These are phyloP conservation scores for Bungarus multicinctus DNA, from an alignment of 2,113 vertebrate species.

Conservation along the genomic window DNA sequence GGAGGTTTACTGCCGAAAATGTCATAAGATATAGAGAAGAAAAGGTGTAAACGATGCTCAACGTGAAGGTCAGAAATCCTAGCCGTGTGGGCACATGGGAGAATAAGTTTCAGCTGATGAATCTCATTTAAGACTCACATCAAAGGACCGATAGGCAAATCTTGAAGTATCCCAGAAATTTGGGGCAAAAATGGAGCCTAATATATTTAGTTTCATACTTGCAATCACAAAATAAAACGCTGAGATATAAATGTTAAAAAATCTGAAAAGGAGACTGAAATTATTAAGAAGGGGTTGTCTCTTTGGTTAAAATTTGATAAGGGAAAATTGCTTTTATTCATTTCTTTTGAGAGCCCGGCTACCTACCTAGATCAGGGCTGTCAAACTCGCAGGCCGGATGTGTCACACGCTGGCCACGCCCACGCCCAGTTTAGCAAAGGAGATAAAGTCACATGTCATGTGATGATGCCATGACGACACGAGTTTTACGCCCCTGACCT, in stretches of 20 bases:
- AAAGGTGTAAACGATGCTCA: conserved; percentile 5
- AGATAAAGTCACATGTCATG: too few relatives aligned
- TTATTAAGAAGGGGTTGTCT: not conserved
- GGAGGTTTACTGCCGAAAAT: not conserved
- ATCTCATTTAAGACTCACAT: not conserved
- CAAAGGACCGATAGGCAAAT: not conserved
- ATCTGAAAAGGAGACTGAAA: not conserved
- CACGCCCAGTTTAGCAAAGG: too few relatives aligned
- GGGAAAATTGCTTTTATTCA: not conserved
- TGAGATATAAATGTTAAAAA: not conserved
- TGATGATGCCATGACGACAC: too few relatives aligned
- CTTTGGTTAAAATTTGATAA: not conserved
- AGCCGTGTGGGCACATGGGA: not conserved
- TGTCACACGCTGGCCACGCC: too few relatives aligned
- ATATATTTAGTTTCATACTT: not conserved
- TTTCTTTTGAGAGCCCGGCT: not conserved
- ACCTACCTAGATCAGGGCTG: not conserved
- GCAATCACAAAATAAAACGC: not conserved
- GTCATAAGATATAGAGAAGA: conserved; percentile 3
- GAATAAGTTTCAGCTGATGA: not conserved
- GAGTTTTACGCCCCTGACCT: not conserved
- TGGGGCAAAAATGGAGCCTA: not conserved
- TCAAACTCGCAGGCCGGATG: too few relatives aligned
- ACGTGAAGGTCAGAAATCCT: conserved; percentile 29
- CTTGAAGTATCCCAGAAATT: not conserved